These are phyloP conservation scores for Clinocottus analis DNA, from an alignment of 2,113 vertebrate genomes.

Conservation along the genomic window DNA sequence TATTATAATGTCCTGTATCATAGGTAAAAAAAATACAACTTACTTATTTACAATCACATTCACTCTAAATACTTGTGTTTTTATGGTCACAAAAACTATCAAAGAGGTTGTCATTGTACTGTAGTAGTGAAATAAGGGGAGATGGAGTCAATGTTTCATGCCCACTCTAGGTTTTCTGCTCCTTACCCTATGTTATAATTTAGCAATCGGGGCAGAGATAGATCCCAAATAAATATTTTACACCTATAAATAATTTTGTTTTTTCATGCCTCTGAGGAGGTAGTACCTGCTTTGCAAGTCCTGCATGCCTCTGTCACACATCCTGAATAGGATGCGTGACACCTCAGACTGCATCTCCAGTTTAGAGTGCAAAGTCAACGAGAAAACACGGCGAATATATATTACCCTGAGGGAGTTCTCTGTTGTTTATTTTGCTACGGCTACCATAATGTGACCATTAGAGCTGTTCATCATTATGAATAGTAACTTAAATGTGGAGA, in stretches of 20 bases:
- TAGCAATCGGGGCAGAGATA: conserved; percentile 55
- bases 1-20: not conserved
- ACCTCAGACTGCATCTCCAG: conserved; percentile 50
- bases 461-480: conserved; percentile 46
- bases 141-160: conserved; percentile 44
- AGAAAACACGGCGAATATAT: conserved; percentile 42
- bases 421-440: conserved; percentile 54
- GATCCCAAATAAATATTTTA: conserved; percentile 80
- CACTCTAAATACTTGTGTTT: conserved; percentile 26
- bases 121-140: conserved; percentile 30
- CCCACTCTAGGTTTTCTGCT: conserved; percentile 23
- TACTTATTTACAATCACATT: conserved; percentile 17
- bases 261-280: conserved; percentile 53
- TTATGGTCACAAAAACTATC: conserved; percentile 6
- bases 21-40: not conserved
- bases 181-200: conserved; percentile 60
- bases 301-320: conserved; percentile 62
- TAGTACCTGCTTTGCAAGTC: conserved; percentile 61
- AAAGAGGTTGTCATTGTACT: conserved; percentile 24
- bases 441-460: conserved; percentile 66
- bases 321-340: conserved; percentile 46
- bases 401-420: conserved; percentile 36
- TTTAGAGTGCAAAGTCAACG: conserved; percentile 50
- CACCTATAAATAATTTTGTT: conserved; percentile 82
- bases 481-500: conserved; percentile 38